These are phyloP conservation scores for Cactoblastis cactorum DNA, from an alignment of 2,888 invertebrate species.

Conservation along the genomic window DNA sequence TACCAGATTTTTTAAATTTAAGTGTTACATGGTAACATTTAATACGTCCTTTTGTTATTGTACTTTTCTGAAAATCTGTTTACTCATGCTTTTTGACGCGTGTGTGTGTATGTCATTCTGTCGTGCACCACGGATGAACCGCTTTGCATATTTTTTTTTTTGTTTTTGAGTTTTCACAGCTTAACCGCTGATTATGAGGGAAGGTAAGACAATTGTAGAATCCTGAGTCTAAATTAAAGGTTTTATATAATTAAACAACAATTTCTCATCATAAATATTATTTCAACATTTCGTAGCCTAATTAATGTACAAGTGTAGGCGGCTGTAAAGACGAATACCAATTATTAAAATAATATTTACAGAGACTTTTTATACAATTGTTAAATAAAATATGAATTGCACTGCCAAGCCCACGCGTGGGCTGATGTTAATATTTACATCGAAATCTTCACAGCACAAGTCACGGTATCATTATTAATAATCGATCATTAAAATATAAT, in stretches of 20 bases:
- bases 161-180: too few relatives aligned
- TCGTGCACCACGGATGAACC: too few relatives aligned
- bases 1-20: too few relatives aligned
- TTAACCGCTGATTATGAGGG: too few relatives aligned
- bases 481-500: conserved; percentile 42
- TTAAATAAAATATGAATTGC: conserved; percentile 35
- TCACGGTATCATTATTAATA: conserved; percentile 35
- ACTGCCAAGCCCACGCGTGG: conserved; percentile 23
- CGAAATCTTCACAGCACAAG: conserved; percentile 31
- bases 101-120: too few relatives aligned
- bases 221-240: too few relatives aligned
- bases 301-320: conserved; percentile 46
- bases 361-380: conserved; percentile 47
- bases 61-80: too few relatives aligned
- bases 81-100: too few relatives aligned
- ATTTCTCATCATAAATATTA: conserved; percentile 73
- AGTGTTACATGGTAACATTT: too few relatives aligned
- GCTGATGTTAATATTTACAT: conserved; percentile 3
- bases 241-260: conserved; percentile 15
- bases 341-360: conserved; percentile 74
- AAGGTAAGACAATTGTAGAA: too few relatives aligned
- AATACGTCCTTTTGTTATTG: too few relatives aligned
- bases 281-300: conserved; percentile 64
- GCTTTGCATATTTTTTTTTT: too few relatives aligned
- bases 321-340: conserved; percentile 40